These are phyloP conservation scores for Glossosoma conforme DNA, from an alignment of 1,140 invertebrate species.

Conservation along the genomic window DNA sequence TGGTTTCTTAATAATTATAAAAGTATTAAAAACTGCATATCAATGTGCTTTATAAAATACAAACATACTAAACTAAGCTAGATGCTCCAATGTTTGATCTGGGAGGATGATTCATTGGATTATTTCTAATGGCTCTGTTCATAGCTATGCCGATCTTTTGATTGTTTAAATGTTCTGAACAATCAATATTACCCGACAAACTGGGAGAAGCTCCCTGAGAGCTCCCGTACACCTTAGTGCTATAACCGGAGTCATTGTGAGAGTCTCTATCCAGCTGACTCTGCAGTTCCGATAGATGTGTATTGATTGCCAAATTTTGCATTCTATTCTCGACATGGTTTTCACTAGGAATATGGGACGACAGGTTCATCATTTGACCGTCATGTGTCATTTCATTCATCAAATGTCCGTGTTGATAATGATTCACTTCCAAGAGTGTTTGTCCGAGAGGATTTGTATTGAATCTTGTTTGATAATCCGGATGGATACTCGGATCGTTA, in stretches of 20 bases:
- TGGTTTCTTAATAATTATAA: no score
- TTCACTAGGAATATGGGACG: constrained; percentile 27
- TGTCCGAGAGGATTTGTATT: constrained; percentile 32
- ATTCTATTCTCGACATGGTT: constrained; percentile 42
- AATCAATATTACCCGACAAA: constrained; percentile 58
- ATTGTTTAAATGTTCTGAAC: constrained; percentile 33
- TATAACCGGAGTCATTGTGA: constrained; percentile 74
- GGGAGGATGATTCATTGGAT: constrained; percentile 20
- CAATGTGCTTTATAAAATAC: no score
- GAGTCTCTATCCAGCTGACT: constrained; percentile 57
- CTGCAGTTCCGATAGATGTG: constrained; percentile 46
- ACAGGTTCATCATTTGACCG: constrained; percentile 11
- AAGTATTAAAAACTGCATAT: no score
- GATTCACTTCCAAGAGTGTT: constrained; percentile 35
- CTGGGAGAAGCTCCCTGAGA: constrained; percentile 73
- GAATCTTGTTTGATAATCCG: constrained; percentile 39
- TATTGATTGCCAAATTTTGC: constrained; percentile 48
- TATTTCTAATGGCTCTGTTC: constrained; percentile 23
- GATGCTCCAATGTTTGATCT: constrained; percentile 41
- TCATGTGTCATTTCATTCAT: constrained; percentile 34
- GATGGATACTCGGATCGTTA: constrained; percentile 38
- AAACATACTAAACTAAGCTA: constrained; percentile 47
- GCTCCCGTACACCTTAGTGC: constrained; percentile 70
- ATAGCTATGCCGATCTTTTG: constrained; percentile 26
- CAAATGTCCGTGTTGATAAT: constrained; percentile 30